Percentiles rank a stretch among this genome's conserved stretches.
Conservation (phyloP, 2,888 invertebrate species). For the Siphlonurus alternatus region DNA sequence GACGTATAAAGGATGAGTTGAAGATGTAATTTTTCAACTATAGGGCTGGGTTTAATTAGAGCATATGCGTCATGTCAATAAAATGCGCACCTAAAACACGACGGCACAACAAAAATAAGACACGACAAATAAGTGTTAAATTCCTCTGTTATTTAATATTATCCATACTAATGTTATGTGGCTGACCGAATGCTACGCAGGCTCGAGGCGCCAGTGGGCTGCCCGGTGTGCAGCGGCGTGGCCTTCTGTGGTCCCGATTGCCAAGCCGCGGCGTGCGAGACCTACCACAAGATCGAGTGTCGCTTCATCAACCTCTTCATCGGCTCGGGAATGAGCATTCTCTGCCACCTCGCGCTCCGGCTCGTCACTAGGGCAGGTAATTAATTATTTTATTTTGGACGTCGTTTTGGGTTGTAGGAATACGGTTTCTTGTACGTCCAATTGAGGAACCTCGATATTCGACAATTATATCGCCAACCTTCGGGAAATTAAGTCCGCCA, state of each 20-base stretch:
- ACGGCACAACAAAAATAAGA: background rate
- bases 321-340: conserved; percentile 68
- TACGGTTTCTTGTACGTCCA: too few species aligned
- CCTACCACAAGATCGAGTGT: conserved; percentile 63
- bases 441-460: background rate
- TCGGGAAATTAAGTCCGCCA: too few species aligned
- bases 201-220: conserved; percentile 47
- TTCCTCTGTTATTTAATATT: background rate
- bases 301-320: conserved; percentile 53
- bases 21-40: too few species aligned
- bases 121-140: conserved; percentile 12
- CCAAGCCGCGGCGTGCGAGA: conserved; percentile 39
- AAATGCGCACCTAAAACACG: too few species aligned
- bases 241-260: conserved; percentile 57
- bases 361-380: conserved; percentile 52
- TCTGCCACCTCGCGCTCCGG: conserved; percentile 55
- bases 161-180: background rate
- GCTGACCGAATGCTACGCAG: conserved; percentile 21
- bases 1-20: too few species aligned
- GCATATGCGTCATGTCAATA: too few species aligned
- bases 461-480: too few species aligned
- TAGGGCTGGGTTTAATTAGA: too few species aligned
- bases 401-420: too few species aligned
- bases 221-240: conserved; percentile 53
- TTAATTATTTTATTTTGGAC: background rate